Evolutionary conservation across 2,888 invertebrate genomes (phyloP).

Genomic region (Ischnus inquisitorius): DNA sequence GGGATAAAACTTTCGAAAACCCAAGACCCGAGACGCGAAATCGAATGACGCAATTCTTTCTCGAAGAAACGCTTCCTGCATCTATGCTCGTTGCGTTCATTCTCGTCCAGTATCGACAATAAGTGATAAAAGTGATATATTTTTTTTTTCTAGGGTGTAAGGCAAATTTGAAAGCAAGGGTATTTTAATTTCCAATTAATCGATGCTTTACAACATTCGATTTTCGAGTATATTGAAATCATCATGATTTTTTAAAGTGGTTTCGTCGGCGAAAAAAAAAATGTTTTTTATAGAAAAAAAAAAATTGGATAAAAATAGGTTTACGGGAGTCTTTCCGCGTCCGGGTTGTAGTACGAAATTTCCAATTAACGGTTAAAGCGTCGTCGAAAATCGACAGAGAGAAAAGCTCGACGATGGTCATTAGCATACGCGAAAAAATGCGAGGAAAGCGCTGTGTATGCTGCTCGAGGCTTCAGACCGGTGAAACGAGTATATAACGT

Average conservation of each 20-base stretch:
- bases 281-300: not conserved
- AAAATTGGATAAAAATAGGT: conserved; percentile 17
- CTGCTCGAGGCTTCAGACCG: conserved; percentile 30
- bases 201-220: too few relatives aligned
- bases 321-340: conserved; percentile 27
- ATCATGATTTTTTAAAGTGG: too few relatives aligned
- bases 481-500: conserved; percentile 52
- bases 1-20: not conserved
- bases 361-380: conserved; percentile 68
- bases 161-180: too few relatives aligned
- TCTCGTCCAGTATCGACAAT: not conserved
- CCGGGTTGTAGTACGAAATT: conserved; percentile 78
- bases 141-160: too few relatives aligned
- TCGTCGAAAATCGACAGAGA: conserved; percentile 52
- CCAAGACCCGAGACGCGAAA: conserved; percentile 4
- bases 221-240: too few relatives aligned
- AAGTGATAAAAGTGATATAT: not conserved
- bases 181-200: too few relatives aligned
- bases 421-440: conserved; percentile 65
- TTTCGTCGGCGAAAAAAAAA: too few relatives aligned
- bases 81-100: not conserved
- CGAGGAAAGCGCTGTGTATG: conserved; percentile 48
- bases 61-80: not conserved
- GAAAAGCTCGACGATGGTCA: conserved; percentile 56
- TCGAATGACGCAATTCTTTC: conserved; percentile 13